Percentiles rank a stretch among this genome's conserved stretches.
Conservation (phyloP, 2,113 vertebrate species). For the Hippocampus barbouri region DNA sequence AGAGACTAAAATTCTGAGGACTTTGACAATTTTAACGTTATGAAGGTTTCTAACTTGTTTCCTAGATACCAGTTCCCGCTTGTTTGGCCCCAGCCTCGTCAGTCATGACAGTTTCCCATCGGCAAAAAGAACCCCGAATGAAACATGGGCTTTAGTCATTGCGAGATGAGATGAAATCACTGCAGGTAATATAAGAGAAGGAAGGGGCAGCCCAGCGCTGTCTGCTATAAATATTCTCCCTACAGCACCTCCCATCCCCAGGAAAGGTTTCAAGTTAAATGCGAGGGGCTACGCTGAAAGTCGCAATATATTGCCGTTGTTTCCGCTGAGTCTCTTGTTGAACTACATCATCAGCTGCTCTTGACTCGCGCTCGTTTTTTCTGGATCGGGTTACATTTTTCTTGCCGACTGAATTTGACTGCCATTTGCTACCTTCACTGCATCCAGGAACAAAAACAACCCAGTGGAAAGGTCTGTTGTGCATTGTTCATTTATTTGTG, state of each 20-base stretch:
- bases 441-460: slow-evolving; percentile 2
- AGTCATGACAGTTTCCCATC: not conserved
- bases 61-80: too few species aligned
- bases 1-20: too few species aligned
- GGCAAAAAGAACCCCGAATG: not conserved
- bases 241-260: slow-evolving; percentile 35
- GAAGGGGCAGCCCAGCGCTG: slow-evolving; percentile 12
- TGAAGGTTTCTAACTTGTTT: too few species aligned
- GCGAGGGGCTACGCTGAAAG: slow-evolving; percentile 48
- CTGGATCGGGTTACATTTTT: not conserved
- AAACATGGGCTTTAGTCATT: not conserved
- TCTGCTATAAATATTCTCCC: slow-evolving; percentile 60
- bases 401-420: not conserved
- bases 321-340: not conserved
- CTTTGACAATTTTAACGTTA: too few species aligned
- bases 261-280: slow-evolving; percentile 53
- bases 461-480: slow-evolving; percentile 32
- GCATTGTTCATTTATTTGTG: not conserved
- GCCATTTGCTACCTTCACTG: slow-evolving; percentile 13
- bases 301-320: slow-evolving; percentile 1
- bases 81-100: too few species aligned
- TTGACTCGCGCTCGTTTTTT: not conserved
- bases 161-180: not conserved
- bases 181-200: slow-evolving; percentile 11
- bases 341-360: not conserved